Conservation (phyloP, 1,140 invertebrate genomes). For the Panulirus ornatus region DNA sequence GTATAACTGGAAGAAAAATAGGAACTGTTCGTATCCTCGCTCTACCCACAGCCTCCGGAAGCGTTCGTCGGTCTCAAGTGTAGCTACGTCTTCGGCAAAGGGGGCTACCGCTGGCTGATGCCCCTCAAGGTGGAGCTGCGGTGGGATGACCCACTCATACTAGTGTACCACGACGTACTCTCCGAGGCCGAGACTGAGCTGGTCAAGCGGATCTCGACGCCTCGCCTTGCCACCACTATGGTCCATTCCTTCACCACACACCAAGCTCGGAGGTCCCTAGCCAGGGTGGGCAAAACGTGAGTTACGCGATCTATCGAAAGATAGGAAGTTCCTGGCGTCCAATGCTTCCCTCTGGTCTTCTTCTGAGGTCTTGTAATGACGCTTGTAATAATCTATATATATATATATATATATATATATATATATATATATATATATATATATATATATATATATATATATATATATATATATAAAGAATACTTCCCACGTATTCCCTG, state of each 20-base stretch:
- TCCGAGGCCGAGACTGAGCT: constrained; percentile 54
- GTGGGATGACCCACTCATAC: constrained; percentile 67
- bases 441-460: no score
- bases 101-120: constrained; percentile 56
- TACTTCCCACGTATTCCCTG: no score
- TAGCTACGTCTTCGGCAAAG: constrained; percentile 56
- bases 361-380: no score
- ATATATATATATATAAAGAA: no score
- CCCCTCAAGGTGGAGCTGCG: constrained; percentile 71
- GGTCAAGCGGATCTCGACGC: constrained; percentile 52
- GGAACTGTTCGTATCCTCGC: no score
- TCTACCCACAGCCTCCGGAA: constrained; percentile 49
- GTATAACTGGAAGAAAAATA: no score
- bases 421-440: no score
- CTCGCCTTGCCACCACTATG: constrained; percentile 67
- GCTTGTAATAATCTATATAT: no score
- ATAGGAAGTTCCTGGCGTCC: neutral
- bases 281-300: constrained; percentile 72
- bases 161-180: constrained; percentile 70
- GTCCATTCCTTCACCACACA: constrained; percentile 73
- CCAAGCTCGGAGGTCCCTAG: constrained; percentile 56
- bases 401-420: no score
- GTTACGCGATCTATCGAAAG: neutral
- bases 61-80: constrained; percentile 59
- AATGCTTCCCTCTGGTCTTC: no score